Evolutionary conservation across 64 coral and sea anemone species (phyloP), one percentile per base, ranked within the genome.

Genomic region (Orbicella faveolata): DNA sequence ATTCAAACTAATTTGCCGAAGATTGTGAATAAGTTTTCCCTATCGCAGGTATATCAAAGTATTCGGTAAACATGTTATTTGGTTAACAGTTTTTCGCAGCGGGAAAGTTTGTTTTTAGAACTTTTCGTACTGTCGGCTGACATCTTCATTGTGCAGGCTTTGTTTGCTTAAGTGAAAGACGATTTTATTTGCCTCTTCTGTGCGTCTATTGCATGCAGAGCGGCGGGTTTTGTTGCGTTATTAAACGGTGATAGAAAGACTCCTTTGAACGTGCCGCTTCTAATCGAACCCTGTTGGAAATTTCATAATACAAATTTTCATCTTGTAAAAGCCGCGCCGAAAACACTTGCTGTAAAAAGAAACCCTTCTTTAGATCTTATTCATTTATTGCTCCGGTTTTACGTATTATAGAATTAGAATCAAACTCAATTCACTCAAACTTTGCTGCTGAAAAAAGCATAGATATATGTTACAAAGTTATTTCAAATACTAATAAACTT

Each of bases 81-180:
- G 64, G 61, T 41, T 52, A 70, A 85, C 82, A 72, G 63, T 85
- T 72, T 85, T 66, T 85, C 82, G 37, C 82, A 72, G 82, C 82
- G 65, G 82, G 82, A 85, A 85, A 85, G 82, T 85, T 85, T 85
- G 82, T 85, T 85, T 84, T 85, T 72, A 65, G 64, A 25, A 52
- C 65, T 85, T 85, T 72, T 9, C 64, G 52, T 52, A 72, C 82
- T 85, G 64, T 85, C 36, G 36, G 82, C 19, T 73, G 64, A 85
- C 82, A 73, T 69, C 53, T 85, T 73, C 48, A 85, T 85, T 85
- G 82, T 85, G 39, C 52, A 52, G 16, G n/a, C 82, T 85, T 85
- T 85, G 65, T 85, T 85, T 85, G 82, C 82, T 85, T 85, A 85
- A 72, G 82, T 73, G 63, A 72, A 73, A 72, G 82, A 73, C 82